These are phyloP conservation scores for Ganaspis sp. DNA, from an alignment of 1,140 invertebrate genomes.

Conservation along the genomic window DNA sequence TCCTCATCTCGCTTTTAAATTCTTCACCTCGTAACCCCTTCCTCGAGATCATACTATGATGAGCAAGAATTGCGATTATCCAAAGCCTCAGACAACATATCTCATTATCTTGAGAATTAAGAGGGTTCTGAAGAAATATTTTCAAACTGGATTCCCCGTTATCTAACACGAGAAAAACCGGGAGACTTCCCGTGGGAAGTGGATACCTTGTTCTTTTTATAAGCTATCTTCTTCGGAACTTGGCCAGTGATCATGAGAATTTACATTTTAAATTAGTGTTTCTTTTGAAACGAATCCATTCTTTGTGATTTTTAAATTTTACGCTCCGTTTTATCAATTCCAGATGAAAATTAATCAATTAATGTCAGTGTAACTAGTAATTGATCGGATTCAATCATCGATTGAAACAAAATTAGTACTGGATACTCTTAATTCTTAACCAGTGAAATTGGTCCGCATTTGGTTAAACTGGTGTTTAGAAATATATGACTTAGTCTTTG, in stretches of 20 bases:
- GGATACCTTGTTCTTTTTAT: not conserved
- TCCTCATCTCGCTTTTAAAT: conserved; percentile 11
- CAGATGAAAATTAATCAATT: no score
- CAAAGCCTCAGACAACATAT: conserved; percentile 7
- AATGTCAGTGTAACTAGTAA: no score
- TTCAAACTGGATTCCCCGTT: not conserved
- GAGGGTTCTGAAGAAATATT: not conserved
- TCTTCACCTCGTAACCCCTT: not conserved
- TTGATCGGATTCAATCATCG: no score
- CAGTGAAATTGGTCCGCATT: no score
- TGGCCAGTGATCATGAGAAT: not conserved
- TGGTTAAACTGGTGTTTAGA: no score
- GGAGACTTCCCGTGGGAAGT: not conserved
- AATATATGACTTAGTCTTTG: no score
- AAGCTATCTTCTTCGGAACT: not conserved
- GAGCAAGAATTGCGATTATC: not conserved
- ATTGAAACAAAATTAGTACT: no score
- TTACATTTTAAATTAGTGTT: no score
- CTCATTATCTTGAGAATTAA: not conserved
- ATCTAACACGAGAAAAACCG: not conserved
- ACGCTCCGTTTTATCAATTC: no score
- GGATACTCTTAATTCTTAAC: no score
- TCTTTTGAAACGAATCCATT: no score
- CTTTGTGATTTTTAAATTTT: no score
- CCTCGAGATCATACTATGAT: not conserved